These are phyloP conservation scores for Maniola hyperantus DNA, from an alignment of 2,888 invertebrate genomes.

Conservation along the genomic window DNA sequence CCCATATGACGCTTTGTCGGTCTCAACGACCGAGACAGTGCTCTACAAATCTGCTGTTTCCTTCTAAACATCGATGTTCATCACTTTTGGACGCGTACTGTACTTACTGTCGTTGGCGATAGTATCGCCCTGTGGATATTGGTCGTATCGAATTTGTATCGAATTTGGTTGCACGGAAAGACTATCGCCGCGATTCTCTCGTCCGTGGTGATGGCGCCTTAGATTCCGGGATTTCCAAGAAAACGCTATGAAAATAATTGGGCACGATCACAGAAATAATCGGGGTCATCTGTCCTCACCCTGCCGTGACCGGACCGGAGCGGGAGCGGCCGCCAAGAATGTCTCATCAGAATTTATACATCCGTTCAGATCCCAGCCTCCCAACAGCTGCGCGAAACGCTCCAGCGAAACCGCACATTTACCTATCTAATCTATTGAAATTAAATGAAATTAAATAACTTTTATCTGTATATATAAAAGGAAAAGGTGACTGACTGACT, in stretches of 20 bases:
- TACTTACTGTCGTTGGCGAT: no score
- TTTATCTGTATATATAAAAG: no score
- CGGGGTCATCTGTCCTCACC: slow-evolving; percentile 52
- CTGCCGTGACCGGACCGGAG: slow-evolving; percentile 49
- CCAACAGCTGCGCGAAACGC: slow-evolving; percentile 35
- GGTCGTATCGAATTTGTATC: no score
- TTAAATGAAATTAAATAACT: no score
- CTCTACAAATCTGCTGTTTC: no score
- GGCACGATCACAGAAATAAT: slow-evolving; percentile 39
- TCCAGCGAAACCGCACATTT: slow-evolving; percentile 3
- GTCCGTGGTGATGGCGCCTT: not conserved
- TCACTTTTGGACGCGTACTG: no score
- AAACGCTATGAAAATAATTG: not conserved
- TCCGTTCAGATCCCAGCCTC: slow-evolving; percentile 47
- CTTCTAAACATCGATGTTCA: no score
- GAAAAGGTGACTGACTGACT: no score
- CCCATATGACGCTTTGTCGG: no score
- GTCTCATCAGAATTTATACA: slow-evolving; percentile 60
- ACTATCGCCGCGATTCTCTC: not conserved
- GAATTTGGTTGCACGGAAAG: no score
- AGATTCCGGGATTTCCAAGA: not conserved
- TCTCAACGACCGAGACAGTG: no score
- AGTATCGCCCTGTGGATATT: no score
- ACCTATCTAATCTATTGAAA: not conserved
- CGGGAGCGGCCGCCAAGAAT: slow-evolving; percentile 61